These are phyloP conservation scores for Apodemia mormo DNA, from an alignment of 2,888 invertebrate species.

Conservation along the genomic window DNA sequence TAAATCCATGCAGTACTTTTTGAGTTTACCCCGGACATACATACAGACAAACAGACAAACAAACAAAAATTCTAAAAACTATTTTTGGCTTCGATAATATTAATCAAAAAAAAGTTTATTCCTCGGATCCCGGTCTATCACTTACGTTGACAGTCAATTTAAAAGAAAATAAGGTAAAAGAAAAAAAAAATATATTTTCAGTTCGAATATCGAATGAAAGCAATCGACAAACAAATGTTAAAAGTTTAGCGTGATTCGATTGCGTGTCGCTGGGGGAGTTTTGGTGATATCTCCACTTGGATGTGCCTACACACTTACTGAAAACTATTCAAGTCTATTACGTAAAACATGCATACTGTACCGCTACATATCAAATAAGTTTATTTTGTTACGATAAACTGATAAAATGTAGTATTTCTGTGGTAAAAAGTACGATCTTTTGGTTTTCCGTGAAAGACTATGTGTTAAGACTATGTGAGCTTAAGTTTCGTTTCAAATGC, in stretches of 20 bases:
- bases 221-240: not conserved
- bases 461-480: no score
- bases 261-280: slow-evolving; percentile 51
- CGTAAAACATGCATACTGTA: slow-evolving; percentile 35
- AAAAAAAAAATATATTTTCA: not conserved
- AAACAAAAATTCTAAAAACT: no score
- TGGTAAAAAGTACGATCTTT: not conserved
- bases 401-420: not conserved
- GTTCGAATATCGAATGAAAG: not conserved
- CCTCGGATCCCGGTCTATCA: not conserved
- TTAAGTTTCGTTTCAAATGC: no score
- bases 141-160: not conserved
- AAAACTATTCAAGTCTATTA: slow-evolving; percentile 39
- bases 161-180: not conserved
- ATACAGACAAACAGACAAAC: no score
- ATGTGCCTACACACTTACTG: slow-evolving; percentile 32
- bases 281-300: slow-evolving; percentile 67
- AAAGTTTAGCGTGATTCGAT: slow-evolving; percentile 37
- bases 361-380: not conserved
- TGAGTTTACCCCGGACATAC: no score
- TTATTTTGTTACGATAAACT: not conserved
- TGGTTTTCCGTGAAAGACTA: not conserved
- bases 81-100: no score
- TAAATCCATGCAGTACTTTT: no score
- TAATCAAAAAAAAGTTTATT: no score